Evolutionary conservation across 1,140 invertebrate species (phyloP), one percentile per base, ranked within the genome.

Genomic region (Drosophila pseudoananassae): DNA sequence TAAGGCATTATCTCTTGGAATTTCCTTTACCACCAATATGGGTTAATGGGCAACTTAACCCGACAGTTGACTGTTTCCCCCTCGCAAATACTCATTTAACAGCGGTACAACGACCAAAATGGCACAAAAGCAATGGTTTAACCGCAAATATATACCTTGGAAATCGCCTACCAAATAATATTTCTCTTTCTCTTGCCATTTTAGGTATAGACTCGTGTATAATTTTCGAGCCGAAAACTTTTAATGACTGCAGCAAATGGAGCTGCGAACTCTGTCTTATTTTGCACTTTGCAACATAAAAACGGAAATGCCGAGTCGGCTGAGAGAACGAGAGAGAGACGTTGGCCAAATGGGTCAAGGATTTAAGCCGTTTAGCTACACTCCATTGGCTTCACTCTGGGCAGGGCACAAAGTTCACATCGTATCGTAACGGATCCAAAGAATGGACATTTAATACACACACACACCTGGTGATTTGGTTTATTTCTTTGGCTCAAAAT

Each of bases 331-430:
- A 43, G 40, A 55, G 55, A 80, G 40, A 55, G 61, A 81, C 73
- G 52, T 60, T 59, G 45, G 64, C 46, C 70, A 87, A 79, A 83
- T 83, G 82, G 78, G 73, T 77, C 81, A 84, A 87, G 79, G 79
- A 84, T 83, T 79, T 74, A 70, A 75, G 68, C 82, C 64, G 74
- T 85, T 85, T 81, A 70, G 71, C 58, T 73, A 84, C 80, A 84
- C 80, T 85, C 57, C 70, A 84, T 85, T 84, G 80, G 51, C 66
- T 80, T 29, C 46, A 50, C 7, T 38, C 70, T 53, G 74, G 68
- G 78, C 51, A 74, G 74, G 59, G 74, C 69, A 49, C 60, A 78
- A 71, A 84, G 70, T 76, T 84, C 79, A 78, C 15, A 17, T 33
- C 46, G 20, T n/a, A 36, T 50, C 46, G 29, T 14, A 38, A 27